Conservation (phyloP, 2,797 vertebrate genomes). For the Crypturellus tataupa region DNA sequence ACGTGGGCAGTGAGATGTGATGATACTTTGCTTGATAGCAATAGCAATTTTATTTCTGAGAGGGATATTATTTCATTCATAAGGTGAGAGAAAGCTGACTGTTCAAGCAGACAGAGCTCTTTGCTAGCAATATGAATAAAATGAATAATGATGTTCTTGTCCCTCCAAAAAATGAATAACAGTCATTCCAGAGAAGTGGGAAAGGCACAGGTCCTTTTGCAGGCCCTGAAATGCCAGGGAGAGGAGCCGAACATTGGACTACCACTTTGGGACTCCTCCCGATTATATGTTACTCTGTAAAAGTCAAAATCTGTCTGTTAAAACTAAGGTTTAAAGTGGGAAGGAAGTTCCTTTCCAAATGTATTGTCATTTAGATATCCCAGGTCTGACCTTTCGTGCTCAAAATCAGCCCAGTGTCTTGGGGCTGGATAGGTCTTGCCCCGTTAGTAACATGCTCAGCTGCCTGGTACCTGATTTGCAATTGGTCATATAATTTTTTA, state of each 20-base stretch:
- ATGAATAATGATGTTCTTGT: not conserved
- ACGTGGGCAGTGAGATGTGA: not conserved
- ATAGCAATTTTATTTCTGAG: not conserved
- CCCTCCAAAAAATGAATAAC: not conserved
- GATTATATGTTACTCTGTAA: not conserved
- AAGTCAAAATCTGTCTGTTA: not conserved
- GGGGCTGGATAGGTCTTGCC: not conserved
- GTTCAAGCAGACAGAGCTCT: not conserved
- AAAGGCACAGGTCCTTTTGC: not conserved
- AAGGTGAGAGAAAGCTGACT: not conserved
- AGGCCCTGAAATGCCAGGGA: not conserved
- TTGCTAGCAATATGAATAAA: not conserved
- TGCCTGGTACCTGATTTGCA: not conserved
- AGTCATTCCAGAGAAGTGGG: not conserved
- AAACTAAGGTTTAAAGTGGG: not conserved
- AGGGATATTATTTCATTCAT: not conserved
- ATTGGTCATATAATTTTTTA: not conserved
- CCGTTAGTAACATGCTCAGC: not conserved
- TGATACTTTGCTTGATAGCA: not conserved
- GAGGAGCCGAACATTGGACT: not conserved
- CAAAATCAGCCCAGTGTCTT: not conserved
- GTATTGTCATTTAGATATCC: not conserved
- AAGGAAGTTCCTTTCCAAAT: not conserved
- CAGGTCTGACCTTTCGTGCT: not conserved
- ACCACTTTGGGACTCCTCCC: fast-evolving